These are phyloP conservation scores for Pipistrellus pygmaeus DNA, from an alignment of 2,797 vertebrate species.

Conservation along the genomic window DNA sequence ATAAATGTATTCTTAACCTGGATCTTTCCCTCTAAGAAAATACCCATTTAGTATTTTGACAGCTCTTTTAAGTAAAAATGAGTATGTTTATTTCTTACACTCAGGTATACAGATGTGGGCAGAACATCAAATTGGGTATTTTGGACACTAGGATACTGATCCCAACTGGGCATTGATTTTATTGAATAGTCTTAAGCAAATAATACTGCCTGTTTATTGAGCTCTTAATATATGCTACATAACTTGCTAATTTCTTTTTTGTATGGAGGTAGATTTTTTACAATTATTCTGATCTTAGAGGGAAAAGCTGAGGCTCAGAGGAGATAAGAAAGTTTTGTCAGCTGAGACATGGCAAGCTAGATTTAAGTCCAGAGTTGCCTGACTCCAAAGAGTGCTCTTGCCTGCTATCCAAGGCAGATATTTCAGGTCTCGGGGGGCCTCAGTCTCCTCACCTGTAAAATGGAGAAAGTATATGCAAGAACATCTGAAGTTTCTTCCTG, in stretches of 20 bases:
- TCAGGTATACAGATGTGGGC: not conserved
- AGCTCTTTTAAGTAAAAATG: conserved; percentile 3
- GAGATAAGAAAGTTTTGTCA: not conserved
- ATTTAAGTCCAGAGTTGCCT: not conserved
- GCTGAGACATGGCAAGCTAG: not conserved
- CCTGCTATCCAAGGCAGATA: not conserved
- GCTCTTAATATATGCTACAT: not conserved
- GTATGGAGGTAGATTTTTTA: not conserved
- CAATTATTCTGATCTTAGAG: not conserved
- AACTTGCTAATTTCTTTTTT: conserved; percentile 3
- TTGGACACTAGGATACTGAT: not conserved
- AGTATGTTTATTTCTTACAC: not conserved
- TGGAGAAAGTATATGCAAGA: not conserved
- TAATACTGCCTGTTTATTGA: not conserved
- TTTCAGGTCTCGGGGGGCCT: not conserved
- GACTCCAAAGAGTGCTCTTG: not conserved
- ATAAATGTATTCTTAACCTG: not conserved
- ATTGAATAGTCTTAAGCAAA: not conserved
- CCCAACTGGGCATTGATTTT: not conserved
- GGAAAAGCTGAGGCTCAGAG: not conserved
- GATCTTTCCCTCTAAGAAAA: not conserved
- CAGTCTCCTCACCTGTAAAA: not conserved
- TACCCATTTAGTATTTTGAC: not conserved
- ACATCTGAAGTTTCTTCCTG: not conserved
- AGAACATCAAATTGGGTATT: rapidly evolving